These are phyloP conservation scores for Hemiprocne comata DNA, from an alignment of 2,113 vertebrate genomes.

Conservation along the genomic window DNA sequence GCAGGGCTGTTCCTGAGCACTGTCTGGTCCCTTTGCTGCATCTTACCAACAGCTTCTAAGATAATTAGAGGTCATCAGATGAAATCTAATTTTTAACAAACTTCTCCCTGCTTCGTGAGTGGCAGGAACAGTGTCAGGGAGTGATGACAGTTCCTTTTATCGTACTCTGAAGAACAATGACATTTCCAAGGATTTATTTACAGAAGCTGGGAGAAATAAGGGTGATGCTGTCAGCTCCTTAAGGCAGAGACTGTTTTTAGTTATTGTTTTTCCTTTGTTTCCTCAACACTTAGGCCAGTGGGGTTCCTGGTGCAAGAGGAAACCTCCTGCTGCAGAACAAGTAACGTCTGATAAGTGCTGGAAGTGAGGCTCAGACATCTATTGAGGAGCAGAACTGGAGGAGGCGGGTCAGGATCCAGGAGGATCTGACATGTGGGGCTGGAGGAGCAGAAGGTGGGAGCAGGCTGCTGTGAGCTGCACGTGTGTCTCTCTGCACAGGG, in stretches of 20 bases:
- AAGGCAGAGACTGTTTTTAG: background rate
- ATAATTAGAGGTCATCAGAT: slow-evolving; percentile 27
- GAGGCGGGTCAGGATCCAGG: background rate
- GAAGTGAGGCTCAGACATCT: background rate
- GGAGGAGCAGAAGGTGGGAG: background rate
- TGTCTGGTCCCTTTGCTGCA: background rate
- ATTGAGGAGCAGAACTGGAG: background rate
- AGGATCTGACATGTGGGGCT: background rate
- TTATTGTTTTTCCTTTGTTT: slow-evolving; percentile 16
- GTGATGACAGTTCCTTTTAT: slow-evolving; percentile 27
- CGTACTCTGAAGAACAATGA: background rate
- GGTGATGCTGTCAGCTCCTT: slow-evolving; percentile 32
- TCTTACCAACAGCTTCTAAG: background rate
- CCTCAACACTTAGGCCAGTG: background rate
- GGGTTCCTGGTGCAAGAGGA: slow-evolving; percentile 4
- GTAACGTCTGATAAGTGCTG: background rate
- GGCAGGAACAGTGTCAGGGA: background rate
- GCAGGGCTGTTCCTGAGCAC: background rate
- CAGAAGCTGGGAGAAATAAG: slow-evolving; percentile 24
- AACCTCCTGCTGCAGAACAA: background rate
- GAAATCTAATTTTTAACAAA: slow-evolving; percentile 40
- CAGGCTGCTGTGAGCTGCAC: background rate
- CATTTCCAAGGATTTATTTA: slow-evolving; percentile 33
- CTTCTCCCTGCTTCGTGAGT: background rate
- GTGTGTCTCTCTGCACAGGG: accelerated